Evolutionary conservation across 92 coral and sea anemone genomes (phyloP).

Genomic region (Actinostola sp.): DNA sequence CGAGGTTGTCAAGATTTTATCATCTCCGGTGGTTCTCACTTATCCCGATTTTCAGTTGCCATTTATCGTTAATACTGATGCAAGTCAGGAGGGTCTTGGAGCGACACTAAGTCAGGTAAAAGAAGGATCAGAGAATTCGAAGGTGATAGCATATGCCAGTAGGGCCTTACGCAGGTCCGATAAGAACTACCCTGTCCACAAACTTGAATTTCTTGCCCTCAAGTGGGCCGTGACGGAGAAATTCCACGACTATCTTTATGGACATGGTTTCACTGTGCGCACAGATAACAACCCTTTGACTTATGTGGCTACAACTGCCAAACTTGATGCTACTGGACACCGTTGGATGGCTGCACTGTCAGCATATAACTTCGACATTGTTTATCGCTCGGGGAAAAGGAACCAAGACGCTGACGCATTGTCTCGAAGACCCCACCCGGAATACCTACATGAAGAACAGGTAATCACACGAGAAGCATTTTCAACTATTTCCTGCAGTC

Average conservation of each 20-base stretch:
- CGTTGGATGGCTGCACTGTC: constrained; percentile 14
- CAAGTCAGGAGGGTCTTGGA: constrained; percentile 34
- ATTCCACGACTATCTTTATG: constrained; percentile 25
- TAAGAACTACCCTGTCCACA: no score
- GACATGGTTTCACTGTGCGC: constrained; percentile 14
- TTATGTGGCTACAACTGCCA: background rate
- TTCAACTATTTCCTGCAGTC: no score
- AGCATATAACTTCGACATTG: constrained; percentile 14
- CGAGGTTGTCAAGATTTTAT: constrained; percentile 31
- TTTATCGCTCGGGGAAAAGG: constrained; percentile 5
- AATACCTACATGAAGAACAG: no score
- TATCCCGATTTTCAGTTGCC: constrained; percentile 28
- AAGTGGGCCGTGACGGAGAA: background rate
- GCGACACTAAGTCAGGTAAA: constrained; percentile 4
- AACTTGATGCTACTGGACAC: background rate
- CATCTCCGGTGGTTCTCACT: constrained; percentile 30
- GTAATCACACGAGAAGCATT: no score
- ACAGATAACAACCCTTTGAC: constrained; percentile 33
- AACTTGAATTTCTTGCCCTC: constrained; percentile 22
- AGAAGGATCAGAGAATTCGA: constrained; percentile 28
- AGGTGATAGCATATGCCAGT: constrained; percentile 36
- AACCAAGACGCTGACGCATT: constrained; percentile 10
- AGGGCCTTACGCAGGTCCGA: constrained; percentile 24
- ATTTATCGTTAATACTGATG: constrained; percentile 52
- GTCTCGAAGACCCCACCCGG: no score